Base-by-base conservation (phyloP, 2,888 invertebrate genomes). In the Euzetes globulus region DNA sequence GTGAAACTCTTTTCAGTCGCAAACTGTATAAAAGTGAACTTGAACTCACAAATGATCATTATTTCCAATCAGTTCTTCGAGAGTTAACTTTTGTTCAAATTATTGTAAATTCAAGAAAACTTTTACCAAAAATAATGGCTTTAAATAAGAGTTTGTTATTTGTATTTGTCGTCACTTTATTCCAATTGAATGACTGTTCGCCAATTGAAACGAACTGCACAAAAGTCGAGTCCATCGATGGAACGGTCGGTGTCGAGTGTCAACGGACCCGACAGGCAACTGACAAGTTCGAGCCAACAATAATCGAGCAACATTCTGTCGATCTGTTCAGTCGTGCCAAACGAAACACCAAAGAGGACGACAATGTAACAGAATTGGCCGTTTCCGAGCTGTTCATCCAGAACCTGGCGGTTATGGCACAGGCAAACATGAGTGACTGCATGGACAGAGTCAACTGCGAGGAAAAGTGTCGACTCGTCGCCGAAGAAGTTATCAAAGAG, bases 381-480 rank as follows among this genome's bases (percentile, higher is more conserved):
- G 33, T 74, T 9, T 71, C 70, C 9, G 71, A 74, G 27, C 45
- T 74, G 3, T 74, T 74, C 50, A 74, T 74, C 11, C 74, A 74
- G 45, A 74, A 74, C 45, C 22, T 74, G 22, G 74, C 71, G 1
- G 71, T 74, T 0, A 74, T 74, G 33, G 27, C 45, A 17, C 55
- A 74, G 52, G 74, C 74, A 2, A 74, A 74, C 29, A 74, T 74
- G 74, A 71, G 52, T 25, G 52, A 63, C 19, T 74, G 74, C 41
- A 29, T 74, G 45, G 70, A 50, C 7, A 29, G 70, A n/a, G 47
- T 71, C n/a, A 71, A 70, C 52, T 74, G 74, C 41, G 71, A 74
- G 15, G 74, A 74, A 55, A 70, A 74, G 27, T 74, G 74, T 25
- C 25, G 27, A 13, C 22, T 52, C 71, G 47, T 68, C 33, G 71